Evolutionary conservation across 37 sponge, comb jelly and placozoan species (phyloP).

Genomic region (Geodia barretti): DNA sequence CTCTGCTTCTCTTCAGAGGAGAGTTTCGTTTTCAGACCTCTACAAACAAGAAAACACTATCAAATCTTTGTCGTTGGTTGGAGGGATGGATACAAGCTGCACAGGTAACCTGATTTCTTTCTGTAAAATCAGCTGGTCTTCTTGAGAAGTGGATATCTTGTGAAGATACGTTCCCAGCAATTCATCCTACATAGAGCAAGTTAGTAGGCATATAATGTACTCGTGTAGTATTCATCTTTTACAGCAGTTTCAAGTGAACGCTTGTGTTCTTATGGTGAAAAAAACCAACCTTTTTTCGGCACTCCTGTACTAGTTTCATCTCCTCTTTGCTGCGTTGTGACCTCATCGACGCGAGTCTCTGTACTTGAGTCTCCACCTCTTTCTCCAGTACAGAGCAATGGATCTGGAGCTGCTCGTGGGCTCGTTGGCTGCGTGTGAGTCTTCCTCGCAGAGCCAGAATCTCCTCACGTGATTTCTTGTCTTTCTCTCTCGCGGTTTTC

Average conservation of each 20-base stretch:
- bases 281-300: constrained; percentile 34
- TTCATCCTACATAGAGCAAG: constrained; percentile 16
- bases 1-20: not conserved
- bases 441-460: constrained; percentile 36
- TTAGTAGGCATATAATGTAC: too few species aligned
- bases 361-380: not conserved
- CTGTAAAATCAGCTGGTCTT: constrained; percentile 4
- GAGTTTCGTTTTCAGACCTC: not conserved
- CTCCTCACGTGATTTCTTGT: constrained; percentile 1
- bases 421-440: constrained; percentile 5
- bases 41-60: too few species aligned
- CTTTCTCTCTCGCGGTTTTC: not conserved
- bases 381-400: constrained; percentile 23
- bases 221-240: too few species aligned
- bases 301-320: constrained; percentile 15
- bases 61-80: too few species aligned
- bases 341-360: not conserved
- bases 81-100: too few species aligned
- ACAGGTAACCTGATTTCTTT: constrained; percentile 5
- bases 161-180: constrained; percentile 5
- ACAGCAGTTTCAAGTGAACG: too few species aligned
- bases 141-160: not conserved
- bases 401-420: constrained; percentile 20
- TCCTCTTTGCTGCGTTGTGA: constrained; percentile 19
- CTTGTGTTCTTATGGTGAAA: too few species aligned